Base-by-base conservation (phyloP, 2,113 vertebrate species). In the Brachirus orientalis region DNA sequence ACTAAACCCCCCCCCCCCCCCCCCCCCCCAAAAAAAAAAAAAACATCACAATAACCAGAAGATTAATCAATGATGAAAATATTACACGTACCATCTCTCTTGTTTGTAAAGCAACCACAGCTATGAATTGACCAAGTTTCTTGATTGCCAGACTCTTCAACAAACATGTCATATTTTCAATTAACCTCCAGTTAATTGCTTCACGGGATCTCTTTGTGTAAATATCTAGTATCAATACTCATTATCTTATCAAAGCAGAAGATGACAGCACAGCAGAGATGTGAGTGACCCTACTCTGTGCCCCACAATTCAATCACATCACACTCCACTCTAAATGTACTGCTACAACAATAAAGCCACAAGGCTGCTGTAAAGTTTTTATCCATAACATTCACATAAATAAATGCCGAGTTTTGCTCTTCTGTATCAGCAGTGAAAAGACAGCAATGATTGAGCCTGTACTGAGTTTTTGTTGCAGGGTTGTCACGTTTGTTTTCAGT, bases 131-230 rank as follows among this genome's bases (percentile, higher is more conserved):
- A 72, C 20, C 22, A 75, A 63, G 50, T 16, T 48, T 37, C 17
- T 50, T 48, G 22, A 51, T 19, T 17, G 10, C 9, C 38, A 35
- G 12, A 38, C 57, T 68, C 60, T 75, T 80, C 52, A 44, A 74
- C 62, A 79, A 86, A 86, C 53, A 70, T 68, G 73, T 79, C 72
- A 55, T 20, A 54, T 67, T 80, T 86, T 56, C 69, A 75, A 82
- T 86, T 82, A 89, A 77, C 65, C 81, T 88, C 12, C 36, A 53
- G 48, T 63, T 79, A 79, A 86, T 87, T 89, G 72, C 76, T 82
- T 89, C 50, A 56, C 52, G 33, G 33, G 20, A 55, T 67, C 28
- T 60, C 63, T 75, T 84, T 81, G 73, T 3, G 11, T 57, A 61
- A 61, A 71, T 47, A 62, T 67, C 22, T 4, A 48, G 56, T 57